Evolutionary conservation across 2,888 invertebrate species (phyloP), one percentile per base, ranked within the genome.

Genomic region (Cryptophagus acutangulus): DNA sequence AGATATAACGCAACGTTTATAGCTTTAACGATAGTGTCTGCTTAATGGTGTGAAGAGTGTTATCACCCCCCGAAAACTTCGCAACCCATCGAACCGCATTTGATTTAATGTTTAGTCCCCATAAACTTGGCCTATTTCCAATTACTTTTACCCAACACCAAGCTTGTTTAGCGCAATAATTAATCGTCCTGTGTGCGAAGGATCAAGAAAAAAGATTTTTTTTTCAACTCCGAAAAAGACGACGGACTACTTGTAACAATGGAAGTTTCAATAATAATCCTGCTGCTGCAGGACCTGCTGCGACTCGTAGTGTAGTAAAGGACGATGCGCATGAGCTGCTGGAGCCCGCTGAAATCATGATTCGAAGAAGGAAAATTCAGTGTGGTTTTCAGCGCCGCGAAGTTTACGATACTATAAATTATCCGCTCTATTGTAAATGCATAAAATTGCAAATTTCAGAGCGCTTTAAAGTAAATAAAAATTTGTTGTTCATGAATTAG

Each of bases 31-130:
- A 61, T 59, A 59, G 60, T 57, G 60, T 57, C 55, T 59, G 61
- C 50, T 61, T 61, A 62, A 62, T 62, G 62, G 62, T 43, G 61
- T 54, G 61, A 57, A 58, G 54, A 58, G 56, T 61, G 61, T 61
- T 62, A 62, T 62, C 61, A 51, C 46, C 52, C 52, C 51, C 51
- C 47, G 43, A 42, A 49, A 57, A 55, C 52, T 57, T 52, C 44
- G 45, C 51, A 16, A 31, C 13, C 12, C 31, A 39, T 46, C 54
- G 54, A 56, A 56, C 51, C 51, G 58, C 47, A 46, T 49, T 55
- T 60, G 58, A 60, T 60, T 58, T 60, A 58, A 44, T 40, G 49
- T 44, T 13, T 3, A 26, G 12, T 12, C 36, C 44, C 41, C 51
- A 43, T 46, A 45, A 53, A 57, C 52, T 53, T 53, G 48, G 52